Evolutionary conservation across 1,140 invertebrate genomes (phyloP).

Genomic region (Microplitis mediator): DNA sequence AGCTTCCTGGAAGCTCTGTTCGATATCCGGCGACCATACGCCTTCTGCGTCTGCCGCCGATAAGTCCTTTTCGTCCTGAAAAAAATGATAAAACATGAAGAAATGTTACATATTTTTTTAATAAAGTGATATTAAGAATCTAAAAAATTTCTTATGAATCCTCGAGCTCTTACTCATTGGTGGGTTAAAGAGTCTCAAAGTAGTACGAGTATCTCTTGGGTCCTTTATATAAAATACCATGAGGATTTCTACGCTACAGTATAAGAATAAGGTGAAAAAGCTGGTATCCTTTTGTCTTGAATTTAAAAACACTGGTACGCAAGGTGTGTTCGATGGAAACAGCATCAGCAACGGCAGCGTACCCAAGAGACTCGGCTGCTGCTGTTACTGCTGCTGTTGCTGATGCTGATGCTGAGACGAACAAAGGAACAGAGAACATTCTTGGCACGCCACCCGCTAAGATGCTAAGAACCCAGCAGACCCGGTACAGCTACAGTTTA

Average conservation of each 20-base stretch:
- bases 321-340: conserved; percentile 34
- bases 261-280: conserved; percentile 9
- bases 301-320: conserved; percentile 38
- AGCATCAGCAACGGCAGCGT: conserved; percentile 15
- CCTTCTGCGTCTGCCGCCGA: conserved; percentile 96
- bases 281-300: conserved; percentile 36
- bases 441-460: conserved; percentile 36
- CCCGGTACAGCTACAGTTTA: conserved; percentile 15
- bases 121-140: conserved; percentile 14
- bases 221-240: conserved; percentile 30
- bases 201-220: neutral
- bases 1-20: conserved; percentile 99
- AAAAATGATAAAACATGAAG: conserved; percentile 31
- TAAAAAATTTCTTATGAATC: conserved; percentile 4
- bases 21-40: conserved; percentile 99
- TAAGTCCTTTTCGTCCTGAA: conserved; percentile 85
- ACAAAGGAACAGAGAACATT: conserved; percentile 39
- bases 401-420: conserved; percentile 31
- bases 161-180: neutral
- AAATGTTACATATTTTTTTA: neutral
- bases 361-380: conserved; percentile 21
- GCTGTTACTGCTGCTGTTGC: too few relatives aligned
- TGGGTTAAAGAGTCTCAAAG: conserved; percentile 7
- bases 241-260: conserved; percentile 27
- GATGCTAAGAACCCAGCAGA: neutral